A percentile compares a stretch with the other conserved stretches of the same genome.
phyloP scores from a whole-genome alignment of 2,113 vertebrate species.

The Oryzias woworae region DNA sequence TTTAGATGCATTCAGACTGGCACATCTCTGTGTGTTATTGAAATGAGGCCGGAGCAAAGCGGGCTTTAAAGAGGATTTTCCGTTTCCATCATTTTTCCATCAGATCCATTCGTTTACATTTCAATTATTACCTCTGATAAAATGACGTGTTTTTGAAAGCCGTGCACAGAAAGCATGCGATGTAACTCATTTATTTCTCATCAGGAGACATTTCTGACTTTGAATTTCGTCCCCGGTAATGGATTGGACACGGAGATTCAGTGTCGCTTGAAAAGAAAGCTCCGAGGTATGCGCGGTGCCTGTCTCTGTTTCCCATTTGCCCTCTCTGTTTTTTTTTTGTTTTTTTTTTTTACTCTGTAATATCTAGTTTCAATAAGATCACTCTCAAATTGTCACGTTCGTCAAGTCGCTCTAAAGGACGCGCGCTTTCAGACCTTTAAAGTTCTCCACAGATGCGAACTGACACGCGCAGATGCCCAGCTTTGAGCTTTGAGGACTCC shows the following conservation, averaged over 20 bases:
- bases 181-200: slow-evolving; percentile 73
- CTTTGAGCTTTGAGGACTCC: not conserved
- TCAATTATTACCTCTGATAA: not conserved
- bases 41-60: too few species aligned
- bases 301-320: slow-evolving; percentile 68
- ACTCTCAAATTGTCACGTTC: slow-evolving; percentile 56
- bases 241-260: slow-evolving; percentile 76
- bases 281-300: slow-evolving; percentile 56
- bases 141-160: slow-evolving; percentile 30
- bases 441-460: not conserved
- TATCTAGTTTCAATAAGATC: slow-evolving; percentile 66
- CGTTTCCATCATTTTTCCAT: too few species aligned
- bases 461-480: not conserved
- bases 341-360: slow-evolving; percentile 18
- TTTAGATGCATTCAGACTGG: too few species aligned
- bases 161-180: slow-evolving; percentile 47
- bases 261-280: slow-evolving; percentile 65
- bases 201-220: slow-evolving; percentile 68
- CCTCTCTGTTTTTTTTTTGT: slow-evolving; percentile 11
- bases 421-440: not conserved
- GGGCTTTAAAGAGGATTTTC: too few species aligned
- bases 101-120: not conserved
- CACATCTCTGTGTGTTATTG: too few species aligned
- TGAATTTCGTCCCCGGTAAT: slow-evolving; percentile 72
- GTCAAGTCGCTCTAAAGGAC: slow-evolving; percentile 17